phyloP scores from a whole-genome alignment of 2,113 vertebrate species.

The Myanophis thanlyinensis region DNA sequence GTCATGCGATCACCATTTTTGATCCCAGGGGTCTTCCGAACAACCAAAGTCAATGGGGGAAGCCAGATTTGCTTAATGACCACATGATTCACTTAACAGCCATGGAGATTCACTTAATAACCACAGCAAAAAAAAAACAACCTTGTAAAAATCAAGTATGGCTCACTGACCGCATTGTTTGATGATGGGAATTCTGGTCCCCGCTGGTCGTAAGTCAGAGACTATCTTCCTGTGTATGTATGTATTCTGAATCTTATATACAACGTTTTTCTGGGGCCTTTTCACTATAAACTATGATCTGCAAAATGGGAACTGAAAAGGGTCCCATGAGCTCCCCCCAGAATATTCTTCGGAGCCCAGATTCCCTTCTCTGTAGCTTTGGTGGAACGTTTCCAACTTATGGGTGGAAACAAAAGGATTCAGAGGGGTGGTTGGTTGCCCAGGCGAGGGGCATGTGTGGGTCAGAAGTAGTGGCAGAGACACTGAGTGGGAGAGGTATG shows the following conservation, averaged over 20 bases:
- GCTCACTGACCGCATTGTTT: neutral
- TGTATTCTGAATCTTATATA: neutral
- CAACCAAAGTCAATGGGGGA: no score
- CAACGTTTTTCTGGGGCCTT: neutral
- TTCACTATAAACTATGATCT: neutral
- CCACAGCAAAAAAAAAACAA: neutral
- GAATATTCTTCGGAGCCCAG: neutral
- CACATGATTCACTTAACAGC: no score
- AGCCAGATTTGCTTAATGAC: no score
- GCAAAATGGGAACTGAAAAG: neutral
- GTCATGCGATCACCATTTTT: no score
- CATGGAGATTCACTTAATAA: neutral
- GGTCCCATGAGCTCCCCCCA: neutral
- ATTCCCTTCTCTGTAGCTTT: neutral
- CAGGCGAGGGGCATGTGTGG: neutral
- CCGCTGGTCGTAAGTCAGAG: neutral
- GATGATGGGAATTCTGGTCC: neutral
- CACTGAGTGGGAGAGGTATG: neutral
- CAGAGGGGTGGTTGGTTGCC: neutral
- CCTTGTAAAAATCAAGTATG: neutral
- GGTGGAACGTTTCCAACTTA: neutral
- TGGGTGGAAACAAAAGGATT: neutral
- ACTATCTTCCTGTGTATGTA: neutral
- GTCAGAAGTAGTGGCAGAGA: conserved; percentile 3
- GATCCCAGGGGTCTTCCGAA: no score